Conservation (phyloP, 2,113 vertebrate species). For the Gorsachius goisagi region DNA sequence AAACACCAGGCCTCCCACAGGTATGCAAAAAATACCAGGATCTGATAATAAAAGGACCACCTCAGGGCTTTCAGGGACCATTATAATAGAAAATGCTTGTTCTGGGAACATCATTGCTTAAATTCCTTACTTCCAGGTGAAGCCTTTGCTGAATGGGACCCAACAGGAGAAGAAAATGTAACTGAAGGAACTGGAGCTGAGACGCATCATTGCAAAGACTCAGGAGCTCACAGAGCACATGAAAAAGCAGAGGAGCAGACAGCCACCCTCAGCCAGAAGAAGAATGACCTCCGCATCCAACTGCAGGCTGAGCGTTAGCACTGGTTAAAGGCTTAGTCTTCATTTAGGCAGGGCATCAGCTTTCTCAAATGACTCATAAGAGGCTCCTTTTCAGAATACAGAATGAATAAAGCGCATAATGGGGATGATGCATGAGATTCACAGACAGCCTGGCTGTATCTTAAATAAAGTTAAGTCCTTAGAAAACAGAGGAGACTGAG, state of each 20-base stretch:
- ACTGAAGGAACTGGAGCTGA: slow-evolving; percentile 32
- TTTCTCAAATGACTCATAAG: not conserved
- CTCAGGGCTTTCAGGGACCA: not conserved
- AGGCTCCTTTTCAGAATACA: not conserved
- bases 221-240: not conserved
- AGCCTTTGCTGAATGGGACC: slow-evolving; percentile 27
- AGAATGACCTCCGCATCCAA: slow-evolving; percentile 34
- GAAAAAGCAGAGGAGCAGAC: slow-evolving; percentile 47
- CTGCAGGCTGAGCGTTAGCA: slow-evolving; percentile 6
- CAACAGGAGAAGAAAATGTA: slow-evolving; percentile 48
- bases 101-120: not conserved
- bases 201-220: slow-evolving; percentile 11
- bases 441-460: not conserved
- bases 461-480: not conserved
- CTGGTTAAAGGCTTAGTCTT: not conserved
- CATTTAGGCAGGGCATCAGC: not conserved
- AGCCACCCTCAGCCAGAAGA: slow-evolving; percentile 41
- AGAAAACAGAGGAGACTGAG: not conserved
- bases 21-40: not conserved
- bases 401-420: not conserved
- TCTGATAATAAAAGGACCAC: not conserved
- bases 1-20: slow-evolving; percentile 11
- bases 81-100: not conserved
- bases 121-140: slow-evolving; percentile 14
- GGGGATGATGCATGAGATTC: not conserved